Conservation (phyloP, 2,888 invertebrate genomes). For the Caradrina clavipalpis region DNA sequence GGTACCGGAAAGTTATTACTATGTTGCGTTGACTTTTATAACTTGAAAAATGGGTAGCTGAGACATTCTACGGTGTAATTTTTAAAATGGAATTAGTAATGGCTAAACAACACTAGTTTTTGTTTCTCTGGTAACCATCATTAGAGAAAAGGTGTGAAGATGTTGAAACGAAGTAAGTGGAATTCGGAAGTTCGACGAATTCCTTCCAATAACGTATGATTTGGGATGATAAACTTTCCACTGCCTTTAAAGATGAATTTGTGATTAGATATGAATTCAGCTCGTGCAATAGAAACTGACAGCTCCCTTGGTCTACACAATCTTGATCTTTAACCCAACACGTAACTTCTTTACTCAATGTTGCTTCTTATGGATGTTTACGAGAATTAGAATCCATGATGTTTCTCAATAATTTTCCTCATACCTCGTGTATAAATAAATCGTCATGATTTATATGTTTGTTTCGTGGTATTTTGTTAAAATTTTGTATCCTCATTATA, state of each 20-base stretch:
- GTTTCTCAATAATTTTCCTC: slow-evolving; percentile 43
- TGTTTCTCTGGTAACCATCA: background rate
- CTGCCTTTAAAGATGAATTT: background rate
- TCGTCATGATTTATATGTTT: slow-evolving; percentile 35
- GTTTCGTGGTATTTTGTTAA: slow-evolving; percentile 7
- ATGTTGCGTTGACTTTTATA: slow-evolving; percentile 7
- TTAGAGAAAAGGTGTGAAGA: background rate
- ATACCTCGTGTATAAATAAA: slow-evolving; percentile 28
- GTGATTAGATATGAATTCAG: slow-evolving; percentile 18
- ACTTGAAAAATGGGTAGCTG: slow-evolving; percentile 19
- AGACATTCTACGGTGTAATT: slow-evolving; percentile 2
- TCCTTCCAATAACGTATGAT: background rate
- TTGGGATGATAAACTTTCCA: background rate
- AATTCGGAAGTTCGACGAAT: background rate
- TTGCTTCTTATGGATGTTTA: slow-evolving; percentile 43
- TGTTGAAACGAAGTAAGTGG: background rate
- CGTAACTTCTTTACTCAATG: slow-evolving; percentile 30
- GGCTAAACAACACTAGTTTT: background rate
- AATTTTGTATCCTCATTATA: background rate
- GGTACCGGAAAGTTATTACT: slow-evolving; percentile 3
- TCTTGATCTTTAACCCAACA: slow-evolving; percentile 57
- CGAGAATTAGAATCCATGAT: slow-evolving; percentile 26
- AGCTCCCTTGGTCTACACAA: slow-evolving; percentile 22
- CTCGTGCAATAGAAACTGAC: slow-evolving; percentile 18
- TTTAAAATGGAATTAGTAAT: slow-evolving; percentile 1